Base-by-base conservation (phyloP, 1,140 invertebrate species). In the Neomicropteryx cornuta region DNA sequence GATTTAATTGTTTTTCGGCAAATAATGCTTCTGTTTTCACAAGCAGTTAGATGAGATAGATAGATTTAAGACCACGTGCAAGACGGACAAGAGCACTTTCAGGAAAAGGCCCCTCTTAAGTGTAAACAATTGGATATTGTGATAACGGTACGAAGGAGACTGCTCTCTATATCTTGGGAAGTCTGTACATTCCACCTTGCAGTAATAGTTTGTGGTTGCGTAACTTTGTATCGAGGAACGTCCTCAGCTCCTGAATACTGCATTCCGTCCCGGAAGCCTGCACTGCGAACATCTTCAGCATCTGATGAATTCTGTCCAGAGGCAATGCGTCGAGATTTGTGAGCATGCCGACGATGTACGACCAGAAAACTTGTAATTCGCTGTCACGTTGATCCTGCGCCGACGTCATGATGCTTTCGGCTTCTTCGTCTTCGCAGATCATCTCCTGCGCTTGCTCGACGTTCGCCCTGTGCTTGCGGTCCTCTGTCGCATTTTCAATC, bases 291-390 rank as follows among this genome's bases (percentile, higher is more conserved):
- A 97, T 91, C 56, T 92, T 90, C 17, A 97, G 67, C 90, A 97
- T 96, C 50, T 91, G 87, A 63, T 96, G 91, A 50, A 97, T 97
- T 35, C 94, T 68, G 47, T 97, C 92, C 28, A 97, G 64, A 1
- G 92, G 83, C 53, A 97, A 71, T 2, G 86, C 88, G 47, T 96
- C 91, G 37, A 97, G 68, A 70, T 97, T 97, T 1, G 91, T 93
- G 18, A 97, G 62, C 91, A 97, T 96, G 5, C 91, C 92, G 23
- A 93, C 83, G 52, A 96, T 94, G 51, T 97, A 97, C 1, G 89
- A 90, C 92, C 92, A 97, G 51, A 92, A 92, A 6, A 90, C 86
- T 72, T 92, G 87, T n/a, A 93, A 63, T 55, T 96, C 90, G 49
- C 90, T 87, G 60, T 94, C 88, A 39, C 87, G 72, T 65, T 95